Evolutionary conservation across 1,140 invertebrate species (phyloP).

Genomic region (Macrobrachium rosenbergii): DNA sequence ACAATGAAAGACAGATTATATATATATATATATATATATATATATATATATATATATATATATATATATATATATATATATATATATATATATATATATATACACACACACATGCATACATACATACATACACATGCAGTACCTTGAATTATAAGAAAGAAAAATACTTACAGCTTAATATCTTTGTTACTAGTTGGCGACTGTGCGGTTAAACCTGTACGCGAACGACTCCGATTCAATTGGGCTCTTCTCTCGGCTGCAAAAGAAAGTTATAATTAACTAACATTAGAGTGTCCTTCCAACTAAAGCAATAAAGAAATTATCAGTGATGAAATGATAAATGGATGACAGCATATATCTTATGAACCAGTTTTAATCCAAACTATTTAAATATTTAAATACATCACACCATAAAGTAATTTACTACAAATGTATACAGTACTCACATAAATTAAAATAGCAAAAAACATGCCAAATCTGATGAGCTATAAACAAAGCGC

Average conservation of each 20-base stretch:
- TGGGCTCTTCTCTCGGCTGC: conserved; percentile 87
- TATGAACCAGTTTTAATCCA: too few relatives aligned
- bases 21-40: neutral
- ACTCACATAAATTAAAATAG: too few relatives aligned
- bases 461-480: too few relatives aligned
- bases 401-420: too few relatives aligned
- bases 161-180: conserved; percentile 55
- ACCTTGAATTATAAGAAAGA: neutral
- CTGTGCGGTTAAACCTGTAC: conserved; percentile 60
- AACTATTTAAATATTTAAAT: too few relatives aligned
- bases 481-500: too few relatives aligned
- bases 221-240: conserved; percentile 84
- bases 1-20: neutral
- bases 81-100: neutral
- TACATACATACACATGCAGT: neutral
- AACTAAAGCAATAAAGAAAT: too few relatives aligned
- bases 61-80: too few relatives aligned
- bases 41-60: conserved; percentile 8
- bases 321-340: too few relatives aligned
- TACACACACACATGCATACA: neutral
- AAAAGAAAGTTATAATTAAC: conserved; percentile 68
- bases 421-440: too few relatives aligned
- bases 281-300: too few relatives aligned
- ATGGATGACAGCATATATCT: too few relatives aligned
- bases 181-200: conserved; percentile 60